A percentile compares a stretch with the other conserved stretches of the same genome.
These are phyloP conservation scores for Drosophila maculinotata DNA, from an alignment of 2,888 invertebrate genomes.

Conservation along the genomic window DNA sequence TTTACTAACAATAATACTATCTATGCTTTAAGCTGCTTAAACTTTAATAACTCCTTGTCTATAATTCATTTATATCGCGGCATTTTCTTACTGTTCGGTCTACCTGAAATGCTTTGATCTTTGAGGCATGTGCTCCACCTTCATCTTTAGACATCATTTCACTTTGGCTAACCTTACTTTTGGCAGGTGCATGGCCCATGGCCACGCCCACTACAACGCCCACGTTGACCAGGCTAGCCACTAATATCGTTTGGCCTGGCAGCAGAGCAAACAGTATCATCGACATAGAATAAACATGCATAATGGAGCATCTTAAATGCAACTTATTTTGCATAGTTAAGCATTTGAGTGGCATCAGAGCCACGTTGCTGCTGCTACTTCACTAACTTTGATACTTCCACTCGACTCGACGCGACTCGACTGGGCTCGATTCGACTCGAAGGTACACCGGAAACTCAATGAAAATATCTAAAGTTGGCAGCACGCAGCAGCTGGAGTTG, in stretches of 20 bases:
- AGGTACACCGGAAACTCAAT: slow-evolving; percentile 70
- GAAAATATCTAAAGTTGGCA: slow-evolving; percentile 77
- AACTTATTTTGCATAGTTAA: slow-evolving; percentile 83
- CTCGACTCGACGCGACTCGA: slow-evolving; percentile 65
- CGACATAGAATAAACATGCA: slow-evolving; percentile 81
- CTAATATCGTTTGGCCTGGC: slow-evolving; percentile 37
- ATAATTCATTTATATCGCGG: background rate
- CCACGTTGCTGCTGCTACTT: slow-evolving; percentile 60
- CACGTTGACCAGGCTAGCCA: background rate
- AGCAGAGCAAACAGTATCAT: slow-evolving; percentile 64
- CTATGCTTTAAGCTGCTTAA: background rate
- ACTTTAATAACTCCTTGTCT: background rate
- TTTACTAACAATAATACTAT: no score
- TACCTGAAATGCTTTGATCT: slow-evolving; percentile 51
- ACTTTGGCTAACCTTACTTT: slow-evolving; percentile 41
- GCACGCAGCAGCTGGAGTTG: slow-evolving; percentile 32
- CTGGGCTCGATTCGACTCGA: slow-evolving; percentile 23
- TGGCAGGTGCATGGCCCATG: slow-evolving; percentile 41
- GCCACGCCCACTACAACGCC: slow-evolving; percentile 10
- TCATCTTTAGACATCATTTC: slow-evolving; percentile 56
- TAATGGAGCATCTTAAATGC: slow-evolving; percentile 83
- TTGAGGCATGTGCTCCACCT: slow-evolving; percentile 36
- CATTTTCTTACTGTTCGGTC: background rate
- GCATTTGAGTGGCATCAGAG: slow-evolving; percentile 74
- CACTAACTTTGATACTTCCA: slow-evolving; percentile 80